Evolutionary conservation across 2,113 vertebrate species (phyloP).

Genomic region (Ammospiza nelsoni): DNA sequence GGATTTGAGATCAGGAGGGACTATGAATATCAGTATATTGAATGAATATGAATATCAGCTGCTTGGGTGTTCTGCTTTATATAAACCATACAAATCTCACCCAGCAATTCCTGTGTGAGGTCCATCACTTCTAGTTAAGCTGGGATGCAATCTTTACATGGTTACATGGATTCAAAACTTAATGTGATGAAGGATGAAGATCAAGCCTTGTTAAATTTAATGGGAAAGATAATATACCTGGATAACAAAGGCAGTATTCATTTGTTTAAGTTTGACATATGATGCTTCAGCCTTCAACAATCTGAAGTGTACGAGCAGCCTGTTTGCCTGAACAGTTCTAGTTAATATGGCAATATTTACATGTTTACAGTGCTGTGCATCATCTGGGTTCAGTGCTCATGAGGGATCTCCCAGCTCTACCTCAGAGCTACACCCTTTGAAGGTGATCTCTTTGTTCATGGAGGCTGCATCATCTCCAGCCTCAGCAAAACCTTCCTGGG

Average conservation of each 20-base stretch:
- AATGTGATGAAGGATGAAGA: neutral
- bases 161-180: neutral
- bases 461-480: neutral
- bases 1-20: neutral
- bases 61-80: neutral
- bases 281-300: neutral
- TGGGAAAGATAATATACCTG: neutral
- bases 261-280: neutral
- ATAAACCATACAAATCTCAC: neutral
- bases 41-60: neutral
- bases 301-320: neutral
- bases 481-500: neutral
- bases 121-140: neutral
- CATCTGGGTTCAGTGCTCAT: neutral
- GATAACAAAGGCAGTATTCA: neutral
- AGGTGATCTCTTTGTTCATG: neutral
- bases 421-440: neutral
- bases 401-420: neutral
- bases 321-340: neutral
- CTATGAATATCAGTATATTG: neutral
- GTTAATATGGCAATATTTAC: neutral
- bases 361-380: neutral
- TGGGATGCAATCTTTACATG: neutral
- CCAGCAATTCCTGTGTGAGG: neutral
- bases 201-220: neutral